Percentiles rank a stretch among this genome's conserved stretches.
Evolutionary conservation across 1,140 invertebrate genomes (phyloP).

Genomic region (Helicoverpa armigera): DNA sequence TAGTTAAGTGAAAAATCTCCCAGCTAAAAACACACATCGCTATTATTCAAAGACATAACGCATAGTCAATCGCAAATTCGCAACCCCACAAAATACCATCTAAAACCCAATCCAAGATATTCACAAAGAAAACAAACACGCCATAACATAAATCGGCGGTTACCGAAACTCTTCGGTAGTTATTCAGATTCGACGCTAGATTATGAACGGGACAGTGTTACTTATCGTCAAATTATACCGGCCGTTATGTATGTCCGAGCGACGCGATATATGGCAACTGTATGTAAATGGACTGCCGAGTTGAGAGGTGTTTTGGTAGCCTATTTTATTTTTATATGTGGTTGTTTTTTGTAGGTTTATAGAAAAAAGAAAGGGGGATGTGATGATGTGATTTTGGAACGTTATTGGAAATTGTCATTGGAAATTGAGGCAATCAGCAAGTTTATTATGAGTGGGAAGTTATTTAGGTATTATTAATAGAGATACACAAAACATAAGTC

Average conservation of each 20-base stretch:
- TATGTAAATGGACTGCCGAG: slow-evolving; percentile 41
- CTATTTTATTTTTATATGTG: background rate
- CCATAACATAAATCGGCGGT: slow-evolving; percentile 31
- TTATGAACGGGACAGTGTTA: slow-evolving; percentile 43
- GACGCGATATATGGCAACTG: slow-evolving; percentile 41
- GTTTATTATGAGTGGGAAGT: too few relatives aligned
- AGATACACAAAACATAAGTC: too few relatives aligned
- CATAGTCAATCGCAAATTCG: too few relatives aligned
- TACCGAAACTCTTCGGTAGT: slow-evolving; percentile 40
- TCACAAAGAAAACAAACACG: slow-evolving; percentile 34
- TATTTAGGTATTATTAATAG: too few relatives aligned
- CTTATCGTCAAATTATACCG: slow-evolving; percentile 48
- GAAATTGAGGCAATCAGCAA: too few relatives aligned
- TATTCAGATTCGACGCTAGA: slow-evolving; percentile 48
- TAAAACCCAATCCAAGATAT: slow-evolving; percentile 2
- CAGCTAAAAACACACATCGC: background rate
- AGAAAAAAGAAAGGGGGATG: too few relatives aligned
- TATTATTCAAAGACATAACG: background rate
- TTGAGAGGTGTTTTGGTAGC: background rate
- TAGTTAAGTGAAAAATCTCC: too few relatives aligned
- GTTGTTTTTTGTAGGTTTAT: background rate
- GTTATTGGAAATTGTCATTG: too few relatives aligned
- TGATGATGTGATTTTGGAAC: background rate
- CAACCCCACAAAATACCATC: too few relatives aligned
- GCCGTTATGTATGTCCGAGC: slow-evolving; percentile 46